phyloP scores from a whole-genome alignment of 2,113 vertebrate genomes.

The Cheirogaleus medius region DNA sequence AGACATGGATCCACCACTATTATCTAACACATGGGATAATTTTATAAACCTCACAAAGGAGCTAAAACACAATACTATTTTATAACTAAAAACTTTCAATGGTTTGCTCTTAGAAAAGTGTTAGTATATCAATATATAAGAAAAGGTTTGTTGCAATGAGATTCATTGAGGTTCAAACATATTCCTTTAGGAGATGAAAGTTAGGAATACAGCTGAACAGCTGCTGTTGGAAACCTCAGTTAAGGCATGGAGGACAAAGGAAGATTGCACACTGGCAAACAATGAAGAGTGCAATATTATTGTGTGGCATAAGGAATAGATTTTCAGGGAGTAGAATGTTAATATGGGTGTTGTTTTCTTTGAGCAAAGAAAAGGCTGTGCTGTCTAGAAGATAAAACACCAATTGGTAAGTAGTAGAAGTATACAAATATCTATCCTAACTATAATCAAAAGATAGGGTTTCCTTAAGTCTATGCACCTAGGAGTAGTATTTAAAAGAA shows the following conservation, averaged over 20 bases:
- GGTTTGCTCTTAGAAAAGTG: not conserved
- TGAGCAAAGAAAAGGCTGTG: not conserved
- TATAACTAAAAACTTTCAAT: not conserved
- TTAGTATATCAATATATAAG: not conserved
- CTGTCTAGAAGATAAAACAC: not conserved
- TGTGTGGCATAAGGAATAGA: not conserved
- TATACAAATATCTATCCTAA: not conserved
- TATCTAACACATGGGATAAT: not conserved
- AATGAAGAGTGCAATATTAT: not conserved
- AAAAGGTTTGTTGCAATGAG: not conserved
- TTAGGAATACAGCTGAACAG: slow-evolving; percentile 21
- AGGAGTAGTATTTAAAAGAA: no score
- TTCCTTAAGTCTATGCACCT: not conserved
- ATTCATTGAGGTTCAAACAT: not conserved
- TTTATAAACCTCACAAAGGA: slow-evolving; percentile 7
- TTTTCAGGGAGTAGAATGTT: not conserved
- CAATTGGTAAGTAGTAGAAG: not conserved
- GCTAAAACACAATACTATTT: not conserved
- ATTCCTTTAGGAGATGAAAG: not conserved
- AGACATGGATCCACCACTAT: not conserved
- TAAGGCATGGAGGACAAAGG: not conserved
- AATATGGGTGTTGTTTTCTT: not conserved
- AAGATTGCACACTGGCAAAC: not conserved
- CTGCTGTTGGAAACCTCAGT: not conserved
- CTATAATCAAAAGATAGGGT: not conserved